phyloP scores from a whole-genome alignment of 2,888 invertebrate genomes.

The Pemphredon lugubris region DNA sequence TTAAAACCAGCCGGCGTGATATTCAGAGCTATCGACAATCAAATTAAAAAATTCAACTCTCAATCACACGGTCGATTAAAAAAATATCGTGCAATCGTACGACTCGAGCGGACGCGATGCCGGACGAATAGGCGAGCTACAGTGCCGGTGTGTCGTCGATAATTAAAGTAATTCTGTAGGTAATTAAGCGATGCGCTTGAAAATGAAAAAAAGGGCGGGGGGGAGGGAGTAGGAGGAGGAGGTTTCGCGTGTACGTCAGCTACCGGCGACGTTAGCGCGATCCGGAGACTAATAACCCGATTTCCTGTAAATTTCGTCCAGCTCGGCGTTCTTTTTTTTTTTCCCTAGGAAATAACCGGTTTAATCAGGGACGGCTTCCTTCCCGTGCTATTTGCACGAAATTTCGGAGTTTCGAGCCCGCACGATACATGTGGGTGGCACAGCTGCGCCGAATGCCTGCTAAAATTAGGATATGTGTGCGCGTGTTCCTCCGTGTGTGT shows the following conservation, averaged over 20 bases:
- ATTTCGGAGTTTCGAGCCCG: constrained; percentile 70
- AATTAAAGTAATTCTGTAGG: constrained; percentile 3
- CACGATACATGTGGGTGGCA: constrained; percentile 68
- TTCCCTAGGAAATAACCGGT: constrained; percentile 68
- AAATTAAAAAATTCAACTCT: too few relatives aligned
- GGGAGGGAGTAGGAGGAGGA: neutral
- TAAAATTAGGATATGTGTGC: constrained; percentile 74
- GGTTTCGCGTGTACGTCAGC: constrained; percentile 21
- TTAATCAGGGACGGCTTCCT: constrained; percentile 70
- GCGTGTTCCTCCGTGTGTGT: constrained; percentile 53
- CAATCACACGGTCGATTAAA: constrained; percentile 1
- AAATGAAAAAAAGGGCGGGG: too few relatives aligned
- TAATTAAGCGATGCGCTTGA: constrained; percentile 2
- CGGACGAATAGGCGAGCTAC: neutral
- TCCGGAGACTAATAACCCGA: constrained; percentile 65
- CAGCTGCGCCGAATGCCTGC: constrained; percentile 76
- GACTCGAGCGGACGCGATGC: neutral
- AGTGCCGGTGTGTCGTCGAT: neutral
- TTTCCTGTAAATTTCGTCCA: constrained; percentile 65
- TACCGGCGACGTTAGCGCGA: constrained; percentile 33
- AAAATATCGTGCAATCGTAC: neutral
- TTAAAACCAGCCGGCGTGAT: too few relatives aligned
- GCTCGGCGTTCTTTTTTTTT: constrained; percentile 54
- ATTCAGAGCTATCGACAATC: too few relatives aligned
- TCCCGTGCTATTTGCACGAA: constrained; percentile 70